These are phyloP conservation scores for Dione juno DNA, from an alignment of 2,888 invertebrate genomes.

Conservation along the genomic window DNA sequence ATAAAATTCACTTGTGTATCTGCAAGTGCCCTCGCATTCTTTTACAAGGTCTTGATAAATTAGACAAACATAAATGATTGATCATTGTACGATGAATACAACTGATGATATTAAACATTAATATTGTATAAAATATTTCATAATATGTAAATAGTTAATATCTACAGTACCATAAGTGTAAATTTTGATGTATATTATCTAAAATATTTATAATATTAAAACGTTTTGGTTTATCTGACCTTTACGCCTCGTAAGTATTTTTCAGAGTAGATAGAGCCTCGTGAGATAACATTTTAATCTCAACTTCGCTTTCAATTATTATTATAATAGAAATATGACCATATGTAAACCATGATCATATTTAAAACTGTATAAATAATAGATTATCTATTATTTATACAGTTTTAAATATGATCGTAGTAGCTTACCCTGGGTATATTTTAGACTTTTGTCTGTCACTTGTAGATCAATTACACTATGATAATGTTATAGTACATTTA, in stretches of 20 bases:
- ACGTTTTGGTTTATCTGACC: not conserved
- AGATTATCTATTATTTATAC: no score
- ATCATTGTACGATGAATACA: slow-evolving; percentile 24
- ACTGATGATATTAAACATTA: not conserved
- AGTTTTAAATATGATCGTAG: no score
- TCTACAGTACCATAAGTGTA: not conserved
- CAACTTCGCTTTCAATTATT: not conserved
- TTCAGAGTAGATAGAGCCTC: not conserved
- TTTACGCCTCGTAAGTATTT: not conserved
- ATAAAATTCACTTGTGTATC: slow-evolving; percentile 12
- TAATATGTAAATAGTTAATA: no score
- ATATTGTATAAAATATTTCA: no score
- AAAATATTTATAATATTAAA: not conserved
- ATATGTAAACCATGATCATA: no score
- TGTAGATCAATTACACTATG: no score
- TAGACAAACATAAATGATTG: slow-evolving; percentile 36
- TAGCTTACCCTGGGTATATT: no score
- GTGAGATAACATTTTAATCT: not conserved
- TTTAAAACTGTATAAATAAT: no score
- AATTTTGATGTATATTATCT: not conserved
- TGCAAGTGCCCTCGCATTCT: slow-evolving; percentile 31
- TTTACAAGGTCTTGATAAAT: slow-evolving; percentile 38
- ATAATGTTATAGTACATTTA: no score
- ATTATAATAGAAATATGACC: no score
- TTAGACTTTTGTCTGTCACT: no score